Base-by-base conservation (phyloP, 2,797 vertebrate genomes). In the Coregonus ussuriensis region DNA sequence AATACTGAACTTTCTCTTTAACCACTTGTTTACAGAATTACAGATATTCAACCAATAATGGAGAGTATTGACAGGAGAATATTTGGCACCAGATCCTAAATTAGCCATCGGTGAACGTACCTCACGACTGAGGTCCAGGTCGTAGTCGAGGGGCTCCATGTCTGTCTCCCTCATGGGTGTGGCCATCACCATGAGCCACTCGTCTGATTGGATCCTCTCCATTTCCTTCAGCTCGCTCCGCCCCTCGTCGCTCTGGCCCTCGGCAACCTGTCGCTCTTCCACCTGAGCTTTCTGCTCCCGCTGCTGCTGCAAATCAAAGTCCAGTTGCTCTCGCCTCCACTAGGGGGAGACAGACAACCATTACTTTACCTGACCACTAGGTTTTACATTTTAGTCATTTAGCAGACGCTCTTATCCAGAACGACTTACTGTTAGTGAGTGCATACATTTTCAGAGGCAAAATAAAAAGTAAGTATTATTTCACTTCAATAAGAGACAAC, bases 81-180 rank as follows among this genome's bases (percentile, higher is more conserved):
- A 67, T 67, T 31, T 0, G 5, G 41, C 41, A 0, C 41, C 41
- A 33, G 31, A 68, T 35, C 16, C 2, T 47, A 9, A 9, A 47
- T 47, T 9, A 7, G 41, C 41, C 41, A 11, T 37, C 18, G 25
- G 41, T 13, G 3, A 63, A 63, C 76, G 89, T 94, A 99, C 98
- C 97, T 99, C 96, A 91, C 93, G 93, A 91, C 92, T 96, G 93
- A 99, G 96, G 78, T 98, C 96, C 90, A 98, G 89, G 84, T 97
- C 93, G 76, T 96, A 99, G 85, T 98, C 95, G 6, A 96, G 87
- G 16, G 96, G 95, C 62, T 99, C 97, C 88, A 98, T 82, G 62
- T 98, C 97, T 81, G 87, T 81, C 84, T 98, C 95, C 73, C 88
- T 47, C 41, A 47, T 47, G 41, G 41, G 41, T 3, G 11, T 47